Evolutionary conservation across 2,888 invertebrate genomes (phyloP), one percentile per base, ranked within the genome.

Genomic region (Lordiphosa andalusiaca): DNA sequence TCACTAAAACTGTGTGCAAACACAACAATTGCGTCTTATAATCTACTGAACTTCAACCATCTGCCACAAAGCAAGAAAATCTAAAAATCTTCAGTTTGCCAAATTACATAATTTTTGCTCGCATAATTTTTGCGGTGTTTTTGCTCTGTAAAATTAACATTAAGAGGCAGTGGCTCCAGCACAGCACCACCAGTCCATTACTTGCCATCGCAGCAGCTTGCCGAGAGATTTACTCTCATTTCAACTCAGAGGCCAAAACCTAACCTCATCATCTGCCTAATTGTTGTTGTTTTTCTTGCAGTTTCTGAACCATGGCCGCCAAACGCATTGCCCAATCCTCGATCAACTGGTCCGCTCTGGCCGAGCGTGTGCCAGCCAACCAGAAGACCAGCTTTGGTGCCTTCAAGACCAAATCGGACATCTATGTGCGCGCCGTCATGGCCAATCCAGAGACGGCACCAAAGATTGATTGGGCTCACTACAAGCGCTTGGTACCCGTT

Each of bases 301-400:
- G 51, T 42, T 57, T 51, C 53, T 50, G 50, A 60, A 77, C 49
- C 63, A 89, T 89, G 89, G 88, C 89, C 69, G 89, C 95, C 80
- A 94, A 93, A 90, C 92, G 96, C 84, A 92, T 97, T 83, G 91
- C 94, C 46, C 92, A 94, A 87, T 94, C 95, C 74, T 90, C 94
- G 21, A 92, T 98, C 64, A 96, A 98, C 90, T 98, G 98, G 98
- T 87, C 93, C n/a, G 92, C 94, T 51, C 90, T 98, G 52, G 93
- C 94, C 16, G 95, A 96, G 89, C 93, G 95, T 83, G 94, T 98
- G 13, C 95, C 95, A 2, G 91, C 93, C 53, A 91, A 92, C 65
- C 96, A 98, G 86, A 94, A 91, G 78, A 86, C 90, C 16, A 90
- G 91, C 73, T 95, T 94, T 71, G 90, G 92, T 41, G 92, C 93